Percentiles rank a stretch among this genome's conserved stretches.
Conservation (phyloP, 2,797 vertebrate species). For the Poecilia wingei region DNA sequence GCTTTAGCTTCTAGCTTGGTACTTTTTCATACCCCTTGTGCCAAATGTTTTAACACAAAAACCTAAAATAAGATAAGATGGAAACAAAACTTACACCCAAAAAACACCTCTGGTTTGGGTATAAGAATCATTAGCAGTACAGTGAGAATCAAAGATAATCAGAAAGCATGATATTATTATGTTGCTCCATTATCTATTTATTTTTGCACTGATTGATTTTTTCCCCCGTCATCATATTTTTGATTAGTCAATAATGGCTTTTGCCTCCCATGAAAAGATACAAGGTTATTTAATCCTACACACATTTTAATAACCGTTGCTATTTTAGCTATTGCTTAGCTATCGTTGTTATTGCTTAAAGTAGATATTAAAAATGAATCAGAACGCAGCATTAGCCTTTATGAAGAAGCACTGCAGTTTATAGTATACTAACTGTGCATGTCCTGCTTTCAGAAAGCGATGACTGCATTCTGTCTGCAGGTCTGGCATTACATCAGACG, state of each 20-base stretch:
- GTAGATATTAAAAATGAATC: not conserved
- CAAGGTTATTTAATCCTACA: not conserved
- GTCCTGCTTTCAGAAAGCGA: slow-evolving; percentile 42
- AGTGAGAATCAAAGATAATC: not conserved
- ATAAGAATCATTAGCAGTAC: not conserved
- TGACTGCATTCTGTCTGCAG: slow-evolving; percentile 40
- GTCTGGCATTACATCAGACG: slow-evolving; percentile 36
- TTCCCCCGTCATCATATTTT: not conserved
- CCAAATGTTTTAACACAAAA: not conserved
- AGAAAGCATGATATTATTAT: not conserved
- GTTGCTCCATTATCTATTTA: not conserved
- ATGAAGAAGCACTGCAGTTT: slow-evolving; percentile 2
- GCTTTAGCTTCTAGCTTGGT: not conserved
- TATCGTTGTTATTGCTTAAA: not conserved
- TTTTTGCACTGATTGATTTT: not conserved
- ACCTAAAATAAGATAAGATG: not conserved
- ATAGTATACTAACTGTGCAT: slow-evolving; percentile 43
- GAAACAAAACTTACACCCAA: not conserved
- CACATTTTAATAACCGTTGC: not conserved
- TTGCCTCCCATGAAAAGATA: not conserved
- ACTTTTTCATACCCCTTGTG: not conserved
- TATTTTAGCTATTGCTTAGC: not conserved
- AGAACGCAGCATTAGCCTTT: not conserved
- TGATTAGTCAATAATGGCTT: not conserved
- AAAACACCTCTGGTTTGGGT: not conserved